Percentiles rank a stretch among this genome's conserved stretches.
phyloP scores from a whole-genome alignment of 2,888 invertebrate genomes.

The Euproctis similis region DNA sequence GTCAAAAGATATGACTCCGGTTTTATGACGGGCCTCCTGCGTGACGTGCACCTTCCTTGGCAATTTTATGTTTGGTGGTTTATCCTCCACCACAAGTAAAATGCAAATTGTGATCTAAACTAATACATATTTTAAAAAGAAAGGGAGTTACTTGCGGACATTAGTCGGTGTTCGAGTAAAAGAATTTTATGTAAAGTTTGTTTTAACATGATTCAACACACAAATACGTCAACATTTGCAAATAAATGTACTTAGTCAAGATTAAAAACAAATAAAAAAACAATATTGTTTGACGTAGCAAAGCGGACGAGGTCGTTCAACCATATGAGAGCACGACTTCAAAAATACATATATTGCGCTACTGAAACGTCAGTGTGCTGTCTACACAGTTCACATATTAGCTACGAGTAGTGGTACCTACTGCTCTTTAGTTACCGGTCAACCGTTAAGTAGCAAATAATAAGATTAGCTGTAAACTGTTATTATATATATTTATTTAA shows the following conservation, averaged over 20 bases:
- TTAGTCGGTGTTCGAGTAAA: too few species aligned
- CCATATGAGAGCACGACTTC: slow-evolving; percentile 14
- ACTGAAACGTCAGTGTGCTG: slow-evolving; percentile 6
- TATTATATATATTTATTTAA: neutral
- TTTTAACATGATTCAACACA: slow-evolving; percentile 1
- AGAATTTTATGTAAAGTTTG: too few species aligned
- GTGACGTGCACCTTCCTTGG: too few species aligned
- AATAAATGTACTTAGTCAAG: slow-evolving; percentile 2
- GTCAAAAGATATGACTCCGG: too few species aligned
- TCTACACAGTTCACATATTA: slow-evolving; percentile 2
- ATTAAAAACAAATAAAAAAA: slow-evolving; percentile 10
- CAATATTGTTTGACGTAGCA: slow-evolving; percentile 6
- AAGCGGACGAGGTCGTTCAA: slow-evolving; percentile 26
- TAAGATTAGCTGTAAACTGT: slow-evolving; percentile 1
- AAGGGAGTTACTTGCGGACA: too few species aligned
- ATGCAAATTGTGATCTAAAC: too few species aligned
- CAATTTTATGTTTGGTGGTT: too few species aligned
- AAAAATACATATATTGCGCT: slow-evolving; percentile 27
- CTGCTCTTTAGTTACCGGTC: neutral
- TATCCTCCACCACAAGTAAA: too few species aligned
- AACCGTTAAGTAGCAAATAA: slow-evolving; percentile 5
- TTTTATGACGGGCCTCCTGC: too few species aligned
- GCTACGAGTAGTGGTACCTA: too few species aligned
- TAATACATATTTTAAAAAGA: too few species aligned
- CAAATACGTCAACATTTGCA: slow-evolving; percentile 5